Conservation (phyloP, 2,797 vertebrate species). For the Gobio occitaniae region DNA sequence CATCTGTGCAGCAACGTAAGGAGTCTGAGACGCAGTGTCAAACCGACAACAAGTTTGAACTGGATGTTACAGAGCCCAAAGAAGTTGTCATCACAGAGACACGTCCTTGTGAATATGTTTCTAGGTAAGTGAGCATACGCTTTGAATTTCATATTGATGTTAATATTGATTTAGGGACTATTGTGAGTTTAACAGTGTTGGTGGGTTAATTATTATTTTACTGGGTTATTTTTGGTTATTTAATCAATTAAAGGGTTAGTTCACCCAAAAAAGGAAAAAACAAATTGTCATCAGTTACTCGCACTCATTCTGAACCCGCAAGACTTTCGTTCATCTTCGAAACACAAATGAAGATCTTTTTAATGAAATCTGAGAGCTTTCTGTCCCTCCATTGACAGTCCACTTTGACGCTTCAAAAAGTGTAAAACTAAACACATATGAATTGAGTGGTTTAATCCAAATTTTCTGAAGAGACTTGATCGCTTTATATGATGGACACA, state of each 20-base stretch:
- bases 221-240: neutral
- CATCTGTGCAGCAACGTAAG: conserved; percentile 85
- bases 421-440: neutral
- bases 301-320: neutral
- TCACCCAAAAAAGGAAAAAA: neutral
- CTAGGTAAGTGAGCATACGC: conserved; percentile 77
- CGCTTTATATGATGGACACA: neutral
- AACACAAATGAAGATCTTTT: neutral
- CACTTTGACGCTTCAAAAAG: neutral
- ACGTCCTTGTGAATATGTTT: conserved; percentile 89
- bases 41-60: conserved; percentile 92
- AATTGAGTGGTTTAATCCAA: neutral
- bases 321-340: neutral
- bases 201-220: neutral
- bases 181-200: neutral
- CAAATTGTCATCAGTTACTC: neutral
- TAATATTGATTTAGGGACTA: neutral
- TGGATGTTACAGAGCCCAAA: conserved; percentile 82
- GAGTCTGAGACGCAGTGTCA: conserved; percentile 98
- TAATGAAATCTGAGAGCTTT: neutral
- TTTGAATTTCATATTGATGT: neutral
- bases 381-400: neutral
- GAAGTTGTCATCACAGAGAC: conserved; percentile 81
- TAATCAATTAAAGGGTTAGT: neutral
- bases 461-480: neutral